phyloP scores from a whole-genome alignment of 2,888 invertebrate species.

The Osmoderma eremita region DNA sequence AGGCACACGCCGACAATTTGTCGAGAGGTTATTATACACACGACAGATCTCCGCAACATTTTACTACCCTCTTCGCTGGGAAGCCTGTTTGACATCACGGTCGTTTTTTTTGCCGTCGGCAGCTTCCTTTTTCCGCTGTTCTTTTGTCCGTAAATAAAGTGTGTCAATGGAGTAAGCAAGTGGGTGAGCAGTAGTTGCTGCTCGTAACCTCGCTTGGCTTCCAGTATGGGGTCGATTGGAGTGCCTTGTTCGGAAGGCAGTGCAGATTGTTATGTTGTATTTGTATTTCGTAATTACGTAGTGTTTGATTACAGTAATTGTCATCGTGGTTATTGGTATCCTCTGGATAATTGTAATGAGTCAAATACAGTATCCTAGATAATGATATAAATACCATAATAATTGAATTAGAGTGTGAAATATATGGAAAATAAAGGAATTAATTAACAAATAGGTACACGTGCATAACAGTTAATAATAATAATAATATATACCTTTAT shows the following conservation, averaged over 20 bases:
- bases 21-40: slow-evolving; percentile 19
- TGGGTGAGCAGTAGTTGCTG: neutral
- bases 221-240: neutral
- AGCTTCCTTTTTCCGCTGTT: neutral
- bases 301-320: slow-evolving; percentile 20
- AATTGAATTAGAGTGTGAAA: too few relatives aligned
- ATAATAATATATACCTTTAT: too few relatives aligned
- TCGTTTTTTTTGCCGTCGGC: too few relatives aligned
- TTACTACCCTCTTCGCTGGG: neutral
- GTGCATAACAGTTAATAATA: too few relatives aligned
- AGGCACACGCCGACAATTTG: slow-evolving; percentile 16
- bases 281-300: slow-evolving; percentile 18
- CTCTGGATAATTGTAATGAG: neutral
- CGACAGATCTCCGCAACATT: slow-evolving; percentile 3
- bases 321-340: neutral
- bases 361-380: slow-evolving; percentile 6
- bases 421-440: too few relatives aligned
- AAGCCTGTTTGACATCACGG: too few relatives aligned
- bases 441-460: too few relatives aligned
- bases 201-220: too few relatives aligned
- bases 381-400: too few relatives aligned
- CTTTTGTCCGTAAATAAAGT: slow-evolving; percentile 6
- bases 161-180: neutral
- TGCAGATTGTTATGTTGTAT: slow-evolving; percentile 17
- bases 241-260: neutral